Evolutionary conservation across 2,797 vertebrate genomes (phyloP).

Genomic region (Gadopsis marmoratus): DNA sequence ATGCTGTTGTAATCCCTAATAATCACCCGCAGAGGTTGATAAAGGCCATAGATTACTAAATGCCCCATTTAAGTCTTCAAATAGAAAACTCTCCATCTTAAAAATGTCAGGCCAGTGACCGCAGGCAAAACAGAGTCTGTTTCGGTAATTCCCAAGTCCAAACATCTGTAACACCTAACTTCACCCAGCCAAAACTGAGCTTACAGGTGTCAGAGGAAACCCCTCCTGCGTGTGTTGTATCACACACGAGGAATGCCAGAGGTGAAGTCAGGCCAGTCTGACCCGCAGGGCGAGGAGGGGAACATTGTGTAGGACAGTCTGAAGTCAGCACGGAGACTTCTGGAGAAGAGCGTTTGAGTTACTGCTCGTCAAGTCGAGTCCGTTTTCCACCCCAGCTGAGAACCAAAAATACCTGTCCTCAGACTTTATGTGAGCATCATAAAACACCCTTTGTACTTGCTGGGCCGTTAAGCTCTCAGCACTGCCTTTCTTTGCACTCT

Average conservation of each 20-base stretch:
- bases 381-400: constrained; percentile 48
- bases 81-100: constrained; percentile 21
- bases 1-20: constrained; percentile 19
- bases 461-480: constrained; percentile 62
- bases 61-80: constrained; percentile 30
- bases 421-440: constrained; percentile 67
- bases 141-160: constrained; percentile 45
- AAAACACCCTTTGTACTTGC: constrained; percentile 71
- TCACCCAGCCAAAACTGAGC: constrained; percentile 52
- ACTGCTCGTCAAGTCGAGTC: constrained; percentile 37
- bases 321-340: constrained; percentile 31
- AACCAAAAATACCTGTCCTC: constrained; percentile 72
- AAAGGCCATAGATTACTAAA: constrained; percentile 32
- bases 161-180: constrained; percentile 72
- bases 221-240: constrained; percentile 42
- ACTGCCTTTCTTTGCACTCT: constrained; percentile 47
- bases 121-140: constrained; percentile 40
- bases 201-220: constrained; percentile 54
- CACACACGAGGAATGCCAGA: constrained; percentile 44
- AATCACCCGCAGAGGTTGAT: constrained; percentile 12
- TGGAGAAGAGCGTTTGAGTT: constrained; percentile 42
- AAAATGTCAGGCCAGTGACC: constrained; percentile 29
- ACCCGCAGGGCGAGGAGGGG: constrained; percentile 30
- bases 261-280: constrained; percentile 46
- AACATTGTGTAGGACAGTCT: constrained; percentile 22